Base-by-base conservation (phyloP, 1,140 invertebrate species). In the Cyclargus thomasi region DNA sequence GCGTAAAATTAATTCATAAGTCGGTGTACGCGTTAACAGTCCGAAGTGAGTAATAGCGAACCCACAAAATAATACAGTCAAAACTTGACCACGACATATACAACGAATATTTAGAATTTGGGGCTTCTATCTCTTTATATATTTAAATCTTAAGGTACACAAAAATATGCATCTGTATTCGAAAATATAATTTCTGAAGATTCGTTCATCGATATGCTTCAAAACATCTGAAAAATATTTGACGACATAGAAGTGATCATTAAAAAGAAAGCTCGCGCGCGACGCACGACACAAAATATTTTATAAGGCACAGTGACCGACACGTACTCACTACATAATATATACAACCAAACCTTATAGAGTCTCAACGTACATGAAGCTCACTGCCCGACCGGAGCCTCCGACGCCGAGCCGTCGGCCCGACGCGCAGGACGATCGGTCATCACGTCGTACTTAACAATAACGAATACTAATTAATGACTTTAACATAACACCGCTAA, bases 381-480 rank as follows among this genome's bases (percentile, higher is more conserved):
- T 59, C 55, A 59, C 55, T 59, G 55, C 17, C 18, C 6, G 20
- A 55, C 53, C 18, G 55, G n/a, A 47, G 39, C 55, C 10, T 18
- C 18, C 10, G 18, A 59, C 20, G 20, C 10, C 20, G 20, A 59
- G 55, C 18, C 10, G 20, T 21, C 20, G 18, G 55, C 20, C 6
- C 55, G 55, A 3, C 18, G 55, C 18, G 53, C 55, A 18, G 39
- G 39, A 11, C 39, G 39, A 11, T 47, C 39, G 11, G 67, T 70
- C 11, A 66, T 76, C 67, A 72, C 55, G 80, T 83, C 85, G 83
- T 86, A 86, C 85, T 82, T 86, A 86, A 76, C 71, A 78, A 83
- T 81, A 85, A 83, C 82, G 83, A 85, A 88, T 88, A 88, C 83
- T 89, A 89, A 81, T 80, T 85, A 83, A 87, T 88, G 85, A 88